Percentiles rank a stretch among this genome's conserved stretches.
Evolutionary conservation across 2,113 vertebrate genomes (phyloP).

Genomic region (Chionis minor): DNA sequence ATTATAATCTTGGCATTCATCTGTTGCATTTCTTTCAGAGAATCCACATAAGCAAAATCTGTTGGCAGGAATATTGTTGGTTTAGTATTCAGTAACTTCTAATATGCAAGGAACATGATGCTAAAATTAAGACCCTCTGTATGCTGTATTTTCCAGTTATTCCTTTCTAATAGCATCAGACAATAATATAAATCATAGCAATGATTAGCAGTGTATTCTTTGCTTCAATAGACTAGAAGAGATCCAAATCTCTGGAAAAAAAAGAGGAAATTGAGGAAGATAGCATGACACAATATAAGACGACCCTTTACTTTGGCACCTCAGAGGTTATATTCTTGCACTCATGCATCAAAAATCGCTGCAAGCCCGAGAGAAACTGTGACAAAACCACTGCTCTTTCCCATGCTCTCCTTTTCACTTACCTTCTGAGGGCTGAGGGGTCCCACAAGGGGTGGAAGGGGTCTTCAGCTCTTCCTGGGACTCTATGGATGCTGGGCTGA

Average conservation of each 20-base stretch:
- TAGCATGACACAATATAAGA: not conserved
- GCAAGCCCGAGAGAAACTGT: not conserved
- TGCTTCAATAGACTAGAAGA: not conserved
- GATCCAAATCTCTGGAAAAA: not conserved
- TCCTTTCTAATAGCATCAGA: not conserved
- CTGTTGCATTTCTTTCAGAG: constrained; percentile 40
- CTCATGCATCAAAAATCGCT: not conserved
- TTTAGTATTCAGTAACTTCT: constrained; percentile 28
- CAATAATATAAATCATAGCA: not conserved
- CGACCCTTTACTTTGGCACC: not conserved
- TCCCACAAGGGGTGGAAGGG: constrained; percentile 1
- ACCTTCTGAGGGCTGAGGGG: constrained; percentile 74
- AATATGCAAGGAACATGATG: not conserved
- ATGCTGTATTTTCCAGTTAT: constrained; percentile 10
- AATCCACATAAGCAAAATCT: constrained; percentile 48
- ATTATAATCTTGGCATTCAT: constrained; percentile 46
- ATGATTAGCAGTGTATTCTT: not conserved
- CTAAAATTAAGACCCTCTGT: constrained; percentile 16
- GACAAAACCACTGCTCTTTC: not conserved
- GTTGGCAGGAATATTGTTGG: constrained; percentile 27
- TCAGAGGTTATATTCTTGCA: not conserved
- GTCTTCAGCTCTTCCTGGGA: constrained; percentile 71
- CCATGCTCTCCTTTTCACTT: constrained; percentile 41
- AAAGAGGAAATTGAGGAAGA: not conserved
- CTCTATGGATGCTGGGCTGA: constrained; percentile 71